phyloP scores from a whole-genome alignment of 1,140 invertebrate species.

The Rhagoletis pomonella region DNA sequence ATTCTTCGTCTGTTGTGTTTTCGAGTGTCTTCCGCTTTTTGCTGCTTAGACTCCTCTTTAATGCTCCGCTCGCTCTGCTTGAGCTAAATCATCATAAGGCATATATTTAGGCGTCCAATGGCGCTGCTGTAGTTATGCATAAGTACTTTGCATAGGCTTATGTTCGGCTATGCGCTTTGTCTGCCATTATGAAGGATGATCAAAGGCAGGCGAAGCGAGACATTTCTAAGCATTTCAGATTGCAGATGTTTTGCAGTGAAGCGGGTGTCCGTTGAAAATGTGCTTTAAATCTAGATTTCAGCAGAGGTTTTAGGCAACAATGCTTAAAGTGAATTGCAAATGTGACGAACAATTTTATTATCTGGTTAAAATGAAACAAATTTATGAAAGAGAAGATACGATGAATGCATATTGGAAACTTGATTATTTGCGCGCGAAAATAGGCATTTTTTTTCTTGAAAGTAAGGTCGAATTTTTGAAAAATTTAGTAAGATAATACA shows the following conservation, averaged over 20 bases:
- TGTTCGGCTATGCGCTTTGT: background rate
- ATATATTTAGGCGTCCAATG: conserved; percentile 34
- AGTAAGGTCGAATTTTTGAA: no score
- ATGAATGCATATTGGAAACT: background rate
- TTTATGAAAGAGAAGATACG: no score
- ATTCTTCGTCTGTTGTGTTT: background rate
- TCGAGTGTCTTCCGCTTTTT: conserved; percentile 29
- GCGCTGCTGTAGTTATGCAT: background rate
- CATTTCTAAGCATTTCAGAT: conserved; percentile 4
- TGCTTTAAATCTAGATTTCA: conserved; percentile 1
- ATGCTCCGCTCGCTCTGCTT: background rate
- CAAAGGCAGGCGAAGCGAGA: background rate
- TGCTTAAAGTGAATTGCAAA: background rate
- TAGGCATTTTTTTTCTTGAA: conserved; percentile 1
- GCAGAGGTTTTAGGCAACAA: background rate
- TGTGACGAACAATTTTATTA: no score
- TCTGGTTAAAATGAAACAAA: no score
- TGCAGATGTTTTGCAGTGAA: background rate
- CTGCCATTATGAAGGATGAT: background rate
- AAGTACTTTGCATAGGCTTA: conserved; percentile 31
- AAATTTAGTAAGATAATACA: no score
- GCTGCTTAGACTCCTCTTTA: background rate
- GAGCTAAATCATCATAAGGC: conserved; percentile 12
- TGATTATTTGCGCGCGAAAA: background rate
- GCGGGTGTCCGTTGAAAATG: background rate